Evolutionary conservation across 1,140 invertebrate species (phyloP).

Genomic region (Epicauta chinensis): DNA sequence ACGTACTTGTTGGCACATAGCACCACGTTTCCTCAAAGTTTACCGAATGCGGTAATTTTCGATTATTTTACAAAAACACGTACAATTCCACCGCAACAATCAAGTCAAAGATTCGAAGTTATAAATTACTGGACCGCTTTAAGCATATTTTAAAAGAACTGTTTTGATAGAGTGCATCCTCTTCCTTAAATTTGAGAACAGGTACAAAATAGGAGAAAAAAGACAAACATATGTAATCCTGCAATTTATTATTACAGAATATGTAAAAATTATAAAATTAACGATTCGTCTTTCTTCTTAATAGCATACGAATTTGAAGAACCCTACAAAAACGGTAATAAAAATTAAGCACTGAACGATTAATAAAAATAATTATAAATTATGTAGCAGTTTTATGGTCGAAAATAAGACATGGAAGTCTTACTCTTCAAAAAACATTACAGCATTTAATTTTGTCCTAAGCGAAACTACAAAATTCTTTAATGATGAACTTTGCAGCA

Average conservation of each 20-base stretch:
- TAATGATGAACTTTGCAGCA: slow-evolving; percentile 23
- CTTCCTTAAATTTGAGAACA: no score
- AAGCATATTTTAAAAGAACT: no score
- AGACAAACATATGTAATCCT: not conserved
- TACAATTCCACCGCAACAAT: no score
- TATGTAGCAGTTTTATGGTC: slow-evolving; percentile 1
- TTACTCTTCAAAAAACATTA: not conserved
- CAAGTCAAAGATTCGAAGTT: no score
- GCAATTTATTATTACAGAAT: slow-evolving; percentile 12
- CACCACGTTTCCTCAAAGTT: no score
- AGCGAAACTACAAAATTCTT: slow-evolving; percentile 33
- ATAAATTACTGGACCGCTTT: no score
- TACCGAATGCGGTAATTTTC: no score
- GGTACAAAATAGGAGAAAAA: not conserved
- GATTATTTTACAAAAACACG: no score
- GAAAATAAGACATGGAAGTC: not conserved
- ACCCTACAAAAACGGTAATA: slow-evolving; percentile 66
- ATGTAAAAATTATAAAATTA: slow-evolving; percentile 55
- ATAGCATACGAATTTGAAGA: slow-evolving; percentile 99
- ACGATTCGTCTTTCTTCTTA: slow-evolving; percentile 99
- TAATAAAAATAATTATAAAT: slow-evolving; percentile 10
- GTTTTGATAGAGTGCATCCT: no score
- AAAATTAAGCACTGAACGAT: slow-evolving; percentile 22
- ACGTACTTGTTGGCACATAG: no score
- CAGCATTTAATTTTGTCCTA: slow-evolving; percentile 28